phyloP scores from a whole-genome alignment of 2,888 invertebrate species.

The Caenorhabditis doughertyi region DNA sequence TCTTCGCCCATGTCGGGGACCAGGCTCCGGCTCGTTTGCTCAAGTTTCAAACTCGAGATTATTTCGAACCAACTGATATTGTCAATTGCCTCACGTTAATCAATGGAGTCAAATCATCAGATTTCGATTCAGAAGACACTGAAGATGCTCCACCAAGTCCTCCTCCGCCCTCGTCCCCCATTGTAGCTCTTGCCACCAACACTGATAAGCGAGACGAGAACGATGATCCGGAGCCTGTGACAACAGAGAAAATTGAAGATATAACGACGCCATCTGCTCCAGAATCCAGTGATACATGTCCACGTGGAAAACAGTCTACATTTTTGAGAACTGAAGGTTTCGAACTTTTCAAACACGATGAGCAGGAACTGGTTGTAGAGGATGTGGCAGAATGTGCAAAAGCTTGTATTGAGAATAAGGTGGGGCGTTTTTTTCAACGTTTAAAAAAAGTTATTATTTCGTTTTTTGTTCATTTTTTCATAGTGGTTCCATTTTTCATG shows the following conservation, averaged over 20 bases:
- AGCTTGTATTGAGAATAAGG: conserved; percentile 75
- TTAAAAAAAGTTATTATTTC: too few species aligned
- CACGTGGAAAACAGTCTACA: conserved; percentile 59
- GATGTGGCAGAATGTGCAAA: conserved; percentile 75
- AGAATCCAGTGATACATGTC: conserved; percentile 12
- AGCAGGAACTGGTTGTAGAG: conserved; percentile 64
- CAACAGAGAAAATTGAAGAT: not conserved
- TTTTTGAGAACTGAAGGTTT: conserved; percentile 81
- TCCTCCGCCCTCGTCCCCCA: conserved; percentile 36
- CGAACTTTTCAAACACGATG: conserved; percentile 79
- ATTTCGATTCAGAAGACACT: not conserved
- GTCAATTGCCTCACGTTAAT: conserved; percentile 54
- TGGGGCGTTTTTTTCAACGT: conserved; percentile 25
- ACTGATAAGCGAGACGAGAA: conserved; percentile 31
- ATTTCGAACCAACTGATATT: conserved; percentile 80
- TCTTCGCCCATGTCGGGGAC: conserved; percentile 82
- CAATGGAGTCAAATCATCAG: not conserved
- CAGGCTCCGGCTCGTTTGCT: conserved; percentile 77
- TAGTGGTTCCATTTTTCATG: too few species aligned
- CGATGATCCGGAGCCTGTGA: not conserved
- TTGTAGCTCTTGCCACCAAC: conserved; percentile 26
- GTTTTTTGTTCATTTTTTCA: too few species aligned
- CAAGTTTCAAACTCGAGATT: conserved; percentile 82
- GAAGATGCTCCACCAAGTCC: conserved; percentile 48
- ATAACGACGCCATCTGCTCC: not conserved